Conservation (phyloP, 2,888 invertebrate species). For the Cantharis nigra region DNA sequence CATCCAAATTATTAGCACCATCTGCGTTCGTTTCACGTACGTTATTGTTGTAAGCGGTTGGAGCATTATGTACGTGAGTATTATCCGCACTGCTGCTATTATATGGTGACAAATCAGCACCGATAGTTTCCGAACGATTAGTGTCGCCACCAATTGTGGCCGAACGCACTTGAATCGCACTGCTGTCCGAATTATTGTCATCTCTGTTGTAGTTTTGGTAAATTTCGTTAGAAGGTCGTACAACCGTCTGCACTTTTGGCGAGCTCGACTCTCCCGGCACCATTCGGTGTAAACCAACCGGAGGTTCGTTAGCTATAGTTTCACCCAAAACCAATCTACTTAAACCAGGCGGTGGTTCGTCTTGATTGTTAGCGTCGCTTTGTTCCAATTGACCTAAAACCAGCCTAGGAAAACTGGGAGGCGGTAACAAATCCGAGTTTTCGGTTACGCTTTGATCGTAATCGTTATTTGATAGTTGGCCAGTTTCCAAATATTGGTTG, state of each 20-base stretch:
- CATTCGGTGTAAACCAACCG: constrained; percentile 64
- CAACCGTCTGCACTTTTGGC: constrained; percentile 41
- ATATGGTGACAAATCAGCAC: constrained; percentile 38
- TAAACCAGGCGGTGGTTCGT: constrained; percentile 66
- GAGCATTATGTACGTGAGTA: constrained; percentile 19
- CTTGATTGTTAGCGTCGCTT: constrained; percentile 46
- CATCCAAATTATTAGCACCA: constrained; percentile 50
- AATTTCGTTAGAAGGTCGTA: not conserved
- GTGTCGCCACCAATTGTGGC: constrained; percentile 55
- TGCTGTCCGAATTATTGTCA: not conserved
- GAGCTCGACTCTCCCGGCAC: constrained; percentile 67
- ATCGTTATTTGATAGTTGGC: constrained; percentile 66
- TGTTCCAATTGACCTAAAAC: constrained; percentile 69
- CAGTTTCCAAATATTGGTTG: constrained; percentile 78
- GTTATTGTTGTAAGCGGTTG: constrained; percentile 22
- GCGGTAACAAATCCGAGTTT: constrained; percentile 59
- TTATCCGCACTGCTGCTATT: constrained; percentile 14
- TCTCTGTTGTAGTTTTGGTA: not conserved
- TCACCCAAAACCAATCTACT: constrained; percentile 68
- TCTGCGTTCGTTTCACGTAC: constrained; percentile 60
- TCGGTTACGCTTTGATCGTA: constrained; percentile 30
- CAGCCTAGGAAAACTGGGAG: constrained; percentile 67
- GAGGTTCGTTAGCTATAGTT: constrained; percentile 48
- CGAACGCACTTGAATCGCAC: constrained; percentile 46
- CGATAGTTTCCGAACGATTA: constrained; percentile 46